Base-by-base conservation (phyloP, 2,888 invertebrate species). In the Plutella xylostella region DNA sequence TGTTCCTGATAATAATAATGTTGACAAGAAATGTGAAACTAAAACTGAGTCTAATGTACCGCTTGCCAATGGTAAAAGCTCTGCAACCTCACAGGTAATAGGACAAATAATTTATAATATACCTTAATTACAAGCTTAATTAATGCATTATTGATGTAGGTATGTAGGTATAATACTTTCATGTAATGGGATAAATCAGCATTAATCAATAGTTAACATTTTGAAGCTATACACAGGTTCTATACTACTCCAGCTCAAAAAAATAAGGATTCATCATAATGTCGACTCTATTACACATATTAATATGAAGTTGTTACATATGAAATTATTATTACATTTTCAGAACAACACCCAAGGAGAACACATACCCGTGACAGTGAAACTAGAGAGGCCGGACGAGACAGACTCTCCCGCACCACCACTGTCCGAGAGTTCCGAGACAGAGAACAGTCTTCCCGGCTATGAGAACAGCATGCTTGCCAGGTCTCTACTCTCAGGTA, bases 391-490 rank as follows among this genome's bases (percentile, higher is more conserved):
- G 43, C 57, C 63, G 53, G 82, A 83, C 46, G 77, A 76, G 14
- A 66, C 66, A 46, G 60, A 57, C 46, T 73, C 77, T 39, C 69
- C 72, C 9, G 53, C 57, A 25, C 60, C 67, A 46, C 62, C 68
- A 35, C 55, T 62, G 48, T 61, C 58, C 41, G 57, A 60, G 33
- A 70, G 68, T 51, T 68, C 69, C 15, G 83, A 83, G 55, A 80
- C 76, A 65, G 78, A 82, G 48, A 79, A 83, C 40, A 77, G 75
- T 62, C 72, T 77, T 57, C 80, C 84, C 30, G 80, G 79, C 65
- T 85, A 85, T 54, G 85, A 84, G 58, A 85, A 84, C 56, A 85
- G 85, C 48, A 85, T 85, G 85, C 76, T 85, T 60, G 85, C 85
- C 57, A 71, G 85, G 52, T 85, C 85, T 44, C 61, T 85, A 46